Percentiles rank a stretch among this genome's conserved stretches.
Evolutionary conservation across 1,140 invertebrate genomes (phyloP).

Genomic region (Araneus ventricosus): DNA sequence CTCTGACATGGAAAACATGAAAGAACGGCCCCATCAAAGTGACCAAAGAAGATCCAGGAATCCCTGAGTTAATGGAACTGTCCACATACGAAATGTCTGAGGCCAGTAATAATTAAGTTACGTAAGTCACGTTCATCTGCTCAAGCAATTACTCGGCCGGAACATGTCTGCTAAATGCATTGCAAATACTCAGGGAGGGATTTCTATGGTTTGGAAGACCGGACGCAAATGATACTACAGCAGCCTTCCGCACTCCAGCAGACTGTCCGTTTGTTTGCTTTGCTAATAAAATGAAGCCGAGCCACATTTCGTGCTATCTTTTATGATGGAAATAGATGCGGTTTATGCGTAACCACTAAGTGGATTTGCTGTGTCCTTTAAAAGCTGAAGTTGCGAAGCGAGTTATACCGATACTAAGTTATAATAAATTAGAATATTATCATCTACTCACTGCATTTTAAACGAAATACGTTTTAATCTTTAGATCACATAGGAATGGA

Average conservation of each 20-base stretch:
- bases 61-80: background rate
- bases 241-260: background rate
- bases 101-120: slow-evolving; percentile 25
- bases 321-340: no score
- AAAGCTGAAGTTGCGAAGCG: background rate
- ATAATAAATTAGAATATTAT: no score
- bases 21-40: background rate
- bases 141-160: background rate
- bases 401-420: no score
- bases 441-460: no score
- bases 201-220: background rate
- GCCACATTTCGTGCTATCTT: background rate
- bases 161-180: background rate
- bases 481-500: no score
- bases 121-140: background rate
- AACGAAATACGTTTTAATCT: no score
- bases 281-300: background rate
- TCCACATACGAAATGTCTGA: background rate
- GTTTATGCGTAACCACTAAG: background rate
- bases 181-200: background rate
- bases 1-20: no score
- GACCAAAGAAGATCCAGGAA: background rate
- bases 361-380: background rate
- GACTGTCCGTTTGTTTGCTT: background rate
- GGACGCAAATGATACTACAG: background rate